These are phyloP conservation scores for Phylloscopus collybita DNA, from an alignment of 2,797 vertebrate genomes.

Conservation along the genomic window DNA sequence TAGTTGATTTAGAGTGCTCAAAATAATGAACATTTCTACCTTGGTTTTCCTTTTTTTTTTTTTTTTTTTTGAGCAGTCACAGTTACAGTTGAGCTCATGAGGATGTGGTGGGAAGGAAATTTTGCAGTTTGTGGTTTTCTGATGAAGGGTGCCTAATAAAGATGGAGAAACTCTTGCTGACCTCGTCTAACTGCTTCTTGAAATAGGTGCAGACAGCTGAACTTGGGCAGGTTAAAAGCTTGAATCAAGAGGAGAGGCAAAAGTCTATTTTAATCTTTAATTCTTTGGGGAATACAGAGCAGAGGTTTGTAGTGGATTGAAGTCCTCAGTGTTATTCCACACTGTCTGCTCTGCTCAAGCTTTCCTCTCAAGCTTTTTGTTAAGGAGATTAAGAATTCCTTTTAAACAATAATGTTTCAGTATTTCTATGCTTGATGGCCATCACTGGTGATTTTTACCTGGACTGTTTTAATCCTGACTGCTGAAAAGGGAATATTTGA, in stretches of 20 bases:
- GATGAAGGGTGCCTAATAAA: not conserved
- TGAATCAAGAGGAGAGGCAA: not conserved
- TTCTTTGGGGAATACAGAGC: not conserved
- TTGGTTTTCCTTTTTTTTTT: not conserved
- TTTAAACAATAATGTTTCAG: not conserved
- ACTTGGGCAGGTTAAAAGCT: not conserved
- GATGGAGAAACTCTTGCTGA: not conserved
- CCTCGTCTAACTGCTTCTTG: not conserved
- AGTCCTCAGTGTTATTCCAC: not conserved
- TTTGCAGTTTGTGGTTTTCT: slow-evolving; percentile 19
- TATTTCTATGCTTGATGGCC: not conserved
- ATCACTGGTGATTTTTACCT: not conserved
- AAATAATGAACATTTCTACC: not conserved
- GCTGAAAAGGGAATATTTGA: not conserved
- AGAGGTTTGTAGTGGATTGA: not conserved
- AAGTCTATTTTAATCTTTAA: not conserved
- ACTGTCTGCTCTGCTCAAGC: not conserved
- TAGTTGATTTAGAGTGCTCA: not conserved
- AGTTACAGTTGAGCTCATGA: not conserved
- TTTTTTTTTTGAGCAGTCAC: not conserved
- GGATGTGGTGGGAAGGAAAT: not conserved
- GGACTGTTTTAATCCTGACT: not conserved
- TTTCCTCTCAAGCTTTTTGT: not conserved
- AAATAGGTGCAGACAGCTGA: not conserved
- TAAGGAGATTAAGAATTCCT: not conserved